phyloP scores from a whole-genome alignment of 2,113 vertebrate species.

The Myrmophylax atrothorax region DNA sequence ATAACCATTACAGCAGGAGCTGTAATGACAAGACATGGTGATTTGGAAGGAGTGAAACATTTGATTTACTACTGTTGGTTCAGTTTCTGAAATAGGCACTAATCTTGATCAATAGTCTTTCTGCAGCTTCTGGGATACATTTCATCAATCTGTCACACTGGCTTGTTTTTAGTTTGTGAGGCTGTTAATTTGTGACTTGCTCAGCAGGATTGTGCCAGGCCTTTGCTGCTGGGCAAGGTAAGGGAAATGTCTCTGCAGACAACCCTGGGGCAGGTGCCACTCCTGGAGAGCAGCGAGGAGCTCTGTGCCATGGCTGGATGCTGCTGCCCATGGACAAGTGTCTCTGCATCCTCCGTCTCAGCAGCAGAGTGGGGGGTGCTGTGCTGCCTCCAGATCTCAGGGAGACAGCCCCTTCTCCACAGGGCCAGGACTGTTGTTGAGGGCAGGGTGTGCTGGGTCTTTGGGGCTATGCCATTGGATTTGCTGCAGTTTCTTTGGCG shows the following conservation, averaged over 20 bases:
- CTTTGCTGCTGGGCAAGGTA: accelerated
- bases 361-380: background rate
- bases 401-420: accelerated
- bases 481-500: background rate
- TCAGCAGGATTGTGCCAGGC: background rate
- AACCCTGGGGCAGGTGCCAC: accelerated
- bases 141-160: slow-evolving; percentile 32
- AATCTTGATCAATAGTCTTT: slow-evolving; percentile 46
- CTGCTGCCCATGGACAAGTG: accelerated
- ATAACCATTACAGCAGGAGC: background rate
- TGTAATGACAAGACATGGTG: background rate
- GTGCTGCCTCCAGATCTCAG: background rate
- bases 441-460: background rate
- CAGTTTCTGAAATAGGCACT: slow-evolving; percentile 33
- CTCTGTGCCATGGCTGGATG: background rate
- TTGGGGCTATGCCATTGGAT: accelerated
- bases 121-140: background rate
- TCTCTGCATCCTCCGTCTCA: background rate
- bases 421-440: background rate
- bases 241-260: background rate
- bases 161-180: background rate
- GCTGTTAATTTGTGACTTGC: background rate
- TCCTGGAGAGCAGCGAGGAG: background rate
- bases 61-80: slow-evolving; percentile 57
- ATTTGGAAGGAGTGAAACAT: slow-evolving; percentile 17